Conservation (phyloP, 2,888 invertebrate species). For the Lydus trimaculatus region DNA sequence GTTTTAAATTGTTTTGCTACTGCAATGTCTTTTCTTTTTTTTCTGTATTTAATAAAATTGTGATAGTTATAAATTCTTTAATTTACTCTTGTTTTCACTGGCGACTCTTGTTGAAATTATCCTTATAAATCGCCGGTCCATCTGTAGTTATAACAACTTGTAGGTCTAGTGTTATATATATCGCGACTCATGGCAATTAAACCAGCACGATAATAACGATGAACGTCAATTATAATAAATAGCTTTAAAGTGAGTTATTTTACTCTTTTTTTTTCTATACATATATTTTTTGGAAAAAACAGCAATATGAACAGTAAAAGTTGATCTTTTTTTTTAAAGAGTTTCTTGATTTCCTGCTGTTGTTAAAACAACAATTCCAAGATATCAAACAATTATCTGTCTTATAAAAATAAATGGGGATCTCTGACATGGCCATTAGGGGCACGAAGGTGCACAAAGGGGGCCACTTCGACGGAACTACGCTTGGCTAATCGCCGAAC, state of each 20-base stretch:
- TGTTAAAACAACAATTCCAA: conserved; percentile 5
- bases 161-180: background rate
- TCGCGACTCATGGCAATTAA: background rate
- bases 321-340: background rate
- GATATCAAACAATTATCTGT: conserved; percentile 29
- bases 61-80: background rate
- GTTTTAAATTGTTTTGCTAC: background rate
- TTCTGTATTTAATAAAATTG: background rate
- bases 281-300: background rate
- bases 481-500: conserved; percentile 47
- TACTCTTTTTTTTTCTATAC: too few species aligned
- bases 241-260: background rate
- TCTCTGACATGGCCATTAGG: conserved; percentile 31
- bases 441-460: conserved; percentile 47
- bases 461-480: conserved; percentile 47
- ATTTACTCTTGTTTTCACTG: conserved; percentile 1
- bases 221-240: conserved; percentile 9
- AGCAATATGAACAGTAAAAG: background rate
- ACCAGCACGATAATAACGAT: conserved; percentile 7
- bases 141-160: background rate
- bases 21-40: too few species aligned
- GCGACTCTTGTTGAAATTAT: background rate
- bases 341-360: background rate
- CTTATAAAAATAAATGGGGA: conserved; percentile 27
- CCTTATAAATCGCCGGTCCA: background rate